phyloP scores from a whole-genome alignment of 2,888 invertebrate species.

The Seira sanloemensis region DNA sequence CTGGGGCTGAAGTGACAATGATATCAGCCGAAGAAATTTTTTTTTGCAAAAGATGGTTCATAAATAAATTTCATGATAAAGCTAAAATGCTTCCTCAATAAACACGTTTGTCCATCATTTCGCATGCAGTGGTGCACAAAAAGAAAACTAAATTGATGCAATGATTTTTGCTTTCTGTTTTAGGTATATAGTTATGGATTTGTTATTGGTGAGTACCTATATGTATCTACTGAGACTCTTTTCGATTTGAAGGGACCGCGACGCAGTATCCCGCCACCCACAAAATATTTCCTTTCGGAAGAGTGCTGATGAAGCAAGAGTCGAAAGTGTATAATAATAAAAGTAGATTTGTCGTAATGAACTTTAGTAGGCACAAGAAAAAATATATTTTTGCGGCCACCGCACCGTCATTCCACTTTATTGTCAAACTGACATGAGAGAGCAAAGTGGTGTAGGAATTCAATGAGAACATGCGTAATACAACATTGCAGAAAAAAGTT shows the following conservation, averaged over 20 bases:
- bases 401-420: slow-evolving; percentile 30
- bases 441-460: slow-evolving; percentile 31
- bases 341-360: not conserved
- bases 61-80: slow-evolving; percentile 13
- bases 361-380: not conserved
- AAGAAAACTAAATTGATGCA: not conserved
- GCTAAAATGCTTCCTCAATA: not conserved
- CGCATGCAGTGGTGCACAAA: not conserved
- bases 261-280: no score
- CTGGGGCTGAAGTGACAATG: not conserved
- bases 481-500: not conserved
- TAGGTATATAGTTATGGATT: slow-evolving; percentile 86
- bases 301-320: slow-evolving; percentile 27
- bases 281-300: no score
- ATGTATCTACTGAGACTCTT: no score
- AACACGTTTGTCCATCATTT: not conserved
- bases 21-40: no score
- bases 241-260: no score
- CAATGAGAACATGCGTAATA: not conserved
- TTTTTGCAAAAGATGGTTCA: slow-evolving; percentile 45
- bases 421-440: slow-evolving; percentile 43
- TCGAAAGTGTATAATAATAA: not conserved
- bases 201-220: slow-evolving; percentile 78
- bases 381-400: not conserved
- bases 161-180: not conserved